phyloP scores from a whole-genome alignment of 1,140 invertebrate species.

The Magallana ariakensis region DNA sequence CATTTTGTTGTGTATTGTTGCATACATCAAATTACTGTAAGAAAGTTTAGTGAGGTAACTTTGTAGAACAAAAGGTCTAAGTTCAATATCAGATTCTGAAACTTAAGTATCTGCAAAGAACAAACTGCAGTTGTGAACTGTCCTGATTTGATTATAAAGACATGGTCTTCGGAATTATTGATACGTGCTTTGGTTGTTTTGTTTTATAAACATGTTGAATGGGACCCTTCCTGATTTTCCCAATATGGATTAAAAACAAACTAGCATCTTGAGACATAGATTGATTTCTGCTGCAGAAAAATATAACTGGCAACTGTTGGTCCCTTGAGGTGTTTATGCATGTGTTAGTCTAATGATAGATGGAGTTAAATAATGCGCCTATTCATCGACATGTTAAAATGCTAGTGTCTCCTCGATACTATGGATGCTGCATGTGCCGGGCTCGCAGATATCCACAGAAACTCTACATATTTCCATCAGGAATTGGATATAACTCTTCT shows the following conservation, averaged over 20 bases:
- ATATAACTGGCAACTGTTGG: neutral
- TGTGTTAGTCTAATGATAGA: constrained; percentile 17
- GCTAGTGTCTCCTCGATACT: constrained; percentile 22
- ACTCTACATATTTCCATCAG: constrained; percentile 20
- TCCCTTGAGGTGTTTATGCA: neutral
- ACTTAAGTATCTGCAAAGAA: neutral
- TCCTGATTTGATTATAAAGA: neutral
- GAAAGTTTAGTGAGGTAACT: neutral
- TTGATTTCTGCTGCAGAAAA: constrained; percentile 24
- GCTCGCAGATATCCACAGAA: constrained; percentile 6
- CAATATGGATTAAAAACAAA: constrained; percentile 21
- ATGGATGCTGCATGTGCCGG: constrained; percentile 3
- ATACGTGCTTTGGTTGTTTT: neutral
- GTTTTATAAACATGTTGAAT: neutral
- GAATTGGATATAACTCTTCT: neutral
- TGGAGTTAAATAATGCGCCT: neutral
- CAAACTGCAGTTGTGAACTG: neutral
- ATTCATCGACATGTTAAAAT: constrained; percentile 28
- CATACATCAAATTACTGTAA: neutral
- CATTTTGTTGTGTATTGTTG: neutral
- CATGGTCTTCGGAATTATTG: too few species aligned
- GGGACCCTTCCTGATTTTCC: neutral
- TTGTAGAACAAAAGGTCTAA: neutral
- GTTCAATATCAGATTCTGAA: neutral
- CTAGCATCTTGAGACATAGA: constrained; percentile 7